These are phyloP conservation scores for Stomatorhinus walkeri DNA, from an alignment of 2,797 vertebrate species.

Conservation along the genomic window DNA sequence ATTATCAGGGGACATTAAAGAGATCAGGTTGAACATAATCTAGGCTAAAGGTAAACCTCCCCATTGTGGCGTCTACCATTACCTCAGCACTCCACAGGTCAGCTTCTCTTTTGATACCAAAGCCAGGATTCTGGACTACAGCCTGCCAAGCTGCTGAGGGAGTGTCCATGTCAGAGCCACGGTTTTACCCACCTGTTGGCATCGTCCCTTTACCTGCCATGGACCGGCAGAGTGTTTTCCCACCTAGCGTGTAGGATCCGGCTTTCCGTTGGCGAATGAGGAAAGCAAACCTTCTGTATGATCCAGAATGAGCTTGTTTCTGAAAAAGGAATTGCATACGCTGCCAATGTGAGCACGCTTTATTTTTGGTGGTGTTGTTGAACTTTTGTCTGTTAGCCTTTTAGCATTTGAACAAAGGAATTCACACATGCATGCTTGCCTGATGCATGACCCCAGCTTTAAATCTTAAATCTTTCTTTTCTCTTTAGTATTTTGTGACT, in stretches of 20 bases:
- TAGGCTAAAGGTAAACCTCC: constrained; percentile 46
- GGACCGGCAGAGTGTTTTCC: not conserved
- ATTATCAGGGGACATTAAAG: constrained; percentile 57
- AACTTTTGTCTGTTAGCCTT: not conserved
- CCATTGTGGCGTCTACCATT: constrained; percentile 16
- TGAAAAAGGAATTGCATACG: not conserved
- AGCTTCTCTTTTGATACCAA: constrained; percentile 20
- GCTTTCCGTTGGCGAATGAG: not conserved
- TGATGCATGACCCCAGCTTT: not conserved
- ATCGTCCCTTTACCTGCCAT: not conserved
- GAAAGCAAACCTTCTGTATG: not conserved
- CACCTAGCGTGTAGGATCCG: not conserved
- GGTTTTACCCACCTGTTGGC: not conserved
- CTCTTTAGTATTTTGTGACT: not conserved
- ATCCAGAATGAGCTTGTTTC: not conserved
- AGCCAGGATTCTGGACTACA: not conserved
- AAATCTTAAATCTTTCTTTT: not conserved
- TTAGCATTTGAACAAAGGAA: not conserved
- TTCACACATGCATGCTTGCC: not conserved
- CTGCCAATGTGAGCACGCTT: not conserved
- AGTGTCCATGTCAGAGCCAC: not conserved
- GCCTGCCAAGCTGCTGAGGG: not conserved
- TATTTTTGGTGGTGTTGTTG: not conserved
- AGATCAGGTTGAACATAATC: constrained; percentile 61
- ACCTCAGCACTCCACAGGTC: not conserved